Evolutionary conservation across 1,140 invertebrate genomes (phyloP).

Genomic region (Phthorimaea operculella): DNA sequence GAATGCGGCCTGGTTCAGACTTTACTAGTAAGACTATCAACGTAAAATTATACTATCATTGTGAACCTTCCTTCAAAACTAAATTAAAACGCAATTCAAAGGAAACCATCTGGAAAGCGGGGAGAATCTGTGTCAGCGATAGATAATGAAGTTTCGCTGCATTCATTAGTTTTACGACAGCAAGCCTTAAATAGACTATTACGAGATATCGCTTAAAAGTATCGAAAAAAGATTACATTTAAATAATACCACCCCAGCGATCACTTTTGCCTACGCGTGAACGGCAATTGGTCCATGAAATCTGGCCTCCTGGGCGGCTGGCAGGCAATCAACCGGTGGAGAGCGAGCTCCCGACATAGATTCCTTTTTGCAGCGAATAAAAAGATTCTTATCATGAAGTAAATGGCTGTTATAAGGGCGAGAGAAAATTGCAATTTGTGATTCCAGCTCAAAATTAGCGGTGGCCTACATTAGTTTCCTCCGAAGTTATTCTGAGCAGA

Average conservation of each 20-base stretch:
- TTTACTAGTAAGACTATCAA: no score
- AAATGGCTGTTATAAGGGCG: slow-evolving; percentile 44
- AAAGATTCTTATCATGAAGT: slow-evolving; percentile 57
- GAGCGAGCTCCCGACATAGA: slow-evolving; percentile 53
- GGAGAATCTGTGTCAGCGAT: slow-evolving; percentile 1
- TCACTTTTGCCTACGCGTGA: slow-evolving; percentile 57
- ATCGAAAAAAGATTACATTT: slow-evolving; percentile 67
- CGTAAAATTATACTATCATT: no score
- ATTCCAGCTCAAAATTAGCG: slow-evolving; percentile 53
- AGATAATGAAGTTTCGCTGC: slow-evolving; percentile 1
- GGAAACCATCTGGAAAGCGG: background rate
- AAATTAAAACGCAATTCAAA: background rate
- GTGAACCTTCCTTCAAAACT: no score
- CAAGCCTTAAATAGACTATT: slow-evolving; percentile 10
- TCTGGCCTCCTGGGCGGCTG: slow-evolving; percentile 59
- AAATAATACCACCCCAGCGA: slow-evolving; percentile 65
- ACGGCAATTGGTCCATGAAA: slow-evolving; percentile 59
- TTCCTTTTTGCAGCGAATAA: slow-evolving; percentile 54
- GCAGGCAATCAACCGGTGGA: slow-evolving; percentile 59
- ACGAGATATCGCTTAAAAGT: slow-evolving; percentile 28
- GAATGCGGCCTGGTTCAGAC: no score
- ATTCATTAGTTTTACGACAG: slow-evolving; percentile 1
- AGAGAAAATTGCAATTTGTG: slow-evolving; percentile 59
- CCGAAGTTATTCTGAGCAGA: background rate
- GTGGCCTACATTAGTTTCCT: slow-evolving; percentile 27